Evolutionary conservation across 2,888 invertebrate genomes (phyloP).

Genomic region (Anthrax anthrax): DNA sequence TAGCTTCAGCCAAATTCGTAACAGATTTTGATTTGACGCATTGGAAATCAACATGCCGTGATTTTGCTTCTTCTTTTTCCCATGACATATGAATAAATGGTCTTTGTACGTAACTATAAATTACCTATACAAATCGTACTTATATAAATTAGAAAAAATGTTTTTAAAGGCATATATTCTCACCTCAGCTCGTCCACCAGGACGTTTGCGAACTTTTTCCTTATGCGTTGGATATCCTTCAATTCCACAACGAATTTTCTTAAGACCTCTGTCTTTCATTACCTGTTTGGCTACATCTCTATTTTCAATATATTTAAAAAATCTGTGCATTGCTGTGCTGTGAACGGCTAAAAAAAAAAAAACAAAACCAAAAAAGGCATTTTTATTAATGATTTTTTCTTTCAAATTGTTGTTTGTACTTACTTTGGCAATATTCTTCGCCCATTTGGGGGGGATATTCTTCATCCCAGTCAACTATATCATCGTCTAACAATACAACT

Average conservation of each 20-base stretch:
- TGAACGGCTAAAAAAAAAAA: conserved; percentile 52
- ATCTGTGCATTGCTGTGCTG: conserved; percentile 89
- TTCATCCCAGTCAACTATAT: conserved; percentile 95
- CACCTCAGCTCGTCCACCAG: conserved; percentile 90
- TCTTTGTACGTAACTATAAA: conserved; percentile 98
- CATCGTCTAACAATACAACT: conserved; percentile 90
- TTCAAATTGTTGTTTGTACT: conserved; percentile 11
- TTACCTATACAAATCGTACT: conserved; percentile 34
- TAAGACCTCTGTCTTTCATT: conserved; percentile 93
- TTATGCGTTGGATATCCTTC: conserved; percentile 99
- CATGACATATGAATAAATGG: conserved; percentile 89
- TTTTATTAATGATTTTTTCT: too few relatives aligned
- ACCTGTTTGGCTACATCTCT: conserved; percentile 98
- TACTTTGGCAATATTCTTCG: conserved; percentile 94
- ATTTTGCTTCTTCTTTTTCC: conserved; percentile 99
- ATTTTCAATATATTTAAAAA: conserved; percentile 99
- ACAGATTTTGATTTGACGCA: conserved; percentile 97
- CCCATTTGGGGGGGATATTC: conserved; percentile 99
- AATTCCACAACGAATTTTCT: conserved; percentile 96
- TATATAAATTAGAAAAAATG: background rate
- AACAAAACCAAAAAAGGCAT: too few relatives aligned
- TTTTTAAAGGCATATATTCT: background rate
- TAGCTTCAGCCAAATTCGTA: conserved; percentile 89
- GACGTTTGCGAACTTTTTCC: conserved; percentile 91
- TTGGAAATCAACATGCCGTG: conserved; percentile 97